A percentile compares a stretch with the other conserved stretches of the same genome.
phyloP scores from a whole-genome alignment of 2,888 invertebrate species.

The Epirrhoe tristata region DNA sequence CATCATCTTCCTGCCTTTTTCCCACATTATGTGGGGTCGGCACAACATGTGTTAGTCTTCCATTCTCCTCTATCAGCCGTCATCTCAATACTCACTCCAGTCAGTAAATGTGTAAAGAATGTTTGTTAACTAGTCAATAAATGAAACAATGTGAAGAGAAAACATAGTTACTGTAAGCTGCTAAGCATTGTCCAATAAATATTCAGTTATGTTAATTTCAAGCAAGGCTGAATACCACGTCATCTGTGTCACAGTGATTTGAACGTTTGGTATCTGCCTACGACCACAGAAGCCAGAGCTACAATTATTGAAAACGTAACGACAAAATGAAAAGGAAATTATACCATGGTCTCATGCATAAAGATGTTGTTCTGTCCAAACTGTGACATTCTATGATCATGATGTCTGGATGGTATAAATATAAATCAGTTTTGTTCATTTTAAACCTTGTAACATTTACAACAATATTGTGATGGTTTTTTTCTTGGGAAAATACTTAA shows the following conservation, averaged over 20 bases:
- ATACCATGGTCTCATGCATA: background rate
- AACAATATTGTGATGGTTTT: too few species aligned
- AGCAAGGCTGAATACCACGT: constrained; percentile 61
- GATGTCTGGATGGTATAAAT: too few species aligned
- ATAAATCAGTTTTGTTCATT: too few species aligned
- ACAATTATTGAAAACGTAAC: constrained; percentile 1
- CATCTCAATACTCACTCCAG: background rate
- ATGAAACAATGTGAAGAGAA: constrained; percentile 53
- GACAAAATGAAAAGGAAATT: background rate
- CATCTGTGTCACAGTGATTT: constrained; percentile 56
- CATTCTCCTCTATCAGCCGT: too few species aligned
- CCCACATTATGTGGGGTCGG: too few species aligned
- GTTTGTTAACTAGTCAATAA: constrained; percentile 31
- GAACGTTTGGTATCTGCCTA: constrained; percentile 39
- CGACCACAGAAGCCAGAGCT: constrained; percentile 14
- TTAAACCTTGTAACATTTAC: too few species aligned
- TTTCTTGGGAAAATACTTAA: too few species aligned
- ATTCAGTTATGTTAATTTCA: constrained; percentile 64
- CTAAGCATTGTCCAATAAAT: constrained; percentile 58
- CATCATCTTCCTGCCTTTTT: too few species aligned
- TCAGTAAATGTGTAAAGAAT: constrained; percentile 32
- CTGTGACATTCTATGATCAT: background rate
- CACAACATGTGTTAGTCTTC: too few species aligned
- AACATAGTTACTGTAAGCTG: constrained; percentile 46
- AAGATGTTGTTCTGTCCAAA: background rate